phyloP scores from a whole-genome alignment of 2,797 vertebrate species.

The Parauchenoglanis punctatus region DNA sequence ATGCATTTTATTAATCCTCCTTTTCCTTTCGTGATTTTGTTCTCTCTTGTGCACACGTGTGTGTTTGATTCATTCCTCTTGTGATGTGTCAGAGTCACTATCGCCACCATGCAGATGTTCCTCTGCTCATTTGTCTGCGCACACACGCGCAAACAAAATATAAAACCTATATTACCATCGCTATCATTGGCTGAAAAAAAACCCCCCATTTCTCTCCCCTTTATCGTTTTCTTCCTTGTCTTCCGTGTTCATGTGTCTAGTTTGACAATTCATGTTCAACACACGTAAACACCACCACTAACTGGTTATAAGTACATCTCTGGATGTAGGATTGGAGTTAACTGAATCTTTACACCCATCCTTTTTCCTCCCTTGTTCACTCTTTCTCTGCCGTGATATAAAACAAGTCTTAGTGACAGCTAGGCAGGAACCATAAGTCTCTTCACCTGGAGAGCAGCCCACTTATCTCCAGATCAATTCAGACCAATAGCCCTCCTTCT shows the following conservation, averaged over 20 bases:
- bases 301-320: neutral
- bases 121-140: slow-evolving; percentile 58
- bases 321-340: neutral
- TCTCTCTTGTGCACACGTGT: slow-evolving; percentile 57
- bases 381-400: slow-evolving; percentile 35
- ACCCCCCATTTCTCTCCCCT: slow-evolving; percentile 20
- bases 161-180: neutral
- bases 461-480: slow-evolving; percentile 49
- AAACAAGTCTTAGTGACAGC: slow-evolving; percentile 50
- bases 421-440: slow-evolving; percentile 53
- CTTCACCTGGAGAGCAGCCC: slow-evolving; percentile 50
- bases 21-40: neutral
- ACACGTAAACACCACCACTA: neutral
- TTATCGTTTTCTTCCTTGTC: neutral
- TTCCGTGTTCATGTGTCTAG: neutral
- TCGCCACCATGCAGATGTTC: slow-evolving; percentile 78
- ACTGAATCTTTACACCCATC: neutral
- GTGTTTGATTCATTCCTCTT: slow-evolving; percentile 77
- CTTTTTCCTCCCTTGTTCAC: neutral
- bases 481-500: slow-evolving; percentile 2
- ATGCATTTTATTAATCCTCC: neutral
- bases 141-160: slow-evolving; percentile 17
- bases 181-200: neutral
- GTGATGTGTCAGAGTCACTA: slow-evolving; percentile 70
- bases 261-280: neutral